Percentiles rank a stretch among this genome's conserved stretches.
Conservation (phyloP, 2,113 vertebrate genomes). For the Pteronura brasiliensis region DNA sequence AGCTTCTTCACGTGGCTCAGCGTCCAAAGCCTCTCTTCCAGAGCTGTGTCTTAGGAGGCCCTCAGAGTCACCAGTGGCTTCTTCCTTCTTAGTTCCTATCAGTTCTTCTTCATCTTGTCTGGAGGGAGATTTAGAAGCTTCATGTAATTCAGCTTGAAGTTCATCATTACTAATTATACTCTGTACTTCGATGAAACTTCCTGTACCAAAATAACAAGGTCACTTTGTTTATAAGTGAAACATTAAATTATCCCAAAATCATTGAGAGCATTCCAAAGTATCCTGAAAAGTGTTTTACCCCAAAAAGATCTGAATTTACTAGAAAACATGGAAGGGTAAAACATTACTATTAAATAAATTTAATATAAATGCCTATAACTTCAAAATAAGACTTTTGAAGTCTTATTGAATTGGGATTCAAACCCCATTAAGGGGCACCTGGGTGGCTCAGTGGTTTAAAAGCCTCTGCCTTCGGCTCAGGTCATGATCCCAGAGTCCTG, state of each 20-base stretch:
- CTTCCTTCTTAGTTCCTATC: neutral
- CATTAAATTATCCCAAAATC: neutral
- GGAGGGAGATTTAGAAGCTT: neutral
- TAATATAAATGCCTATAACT: neutral
- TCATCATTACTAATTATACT: slow-evolving; percentile 56
- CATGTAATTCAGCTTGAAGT: neutral
- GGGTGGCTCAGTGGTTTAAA: too few species aligned
- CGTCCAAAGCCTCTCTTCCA: slow-evolving; percentile 23
- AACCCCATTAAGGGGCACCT: too few species aligned
- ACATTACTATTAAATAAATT: neutral
- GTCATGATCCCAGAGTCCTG: too few species aligned
- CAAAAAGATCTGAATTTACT: neutral
- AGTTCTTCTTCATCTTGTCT: neutral
- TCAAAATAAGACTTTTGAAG: slow-evolving; percentile 16
- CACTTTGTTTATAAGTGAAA: neutral
- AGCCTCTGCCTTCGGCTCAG: too few species aligned
- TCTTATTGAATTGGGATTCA: too few species aligned
- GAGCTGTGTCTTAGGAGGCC: neutral
- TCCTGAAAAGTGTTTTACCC: neutral
- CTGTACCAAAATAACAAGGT: slow-evolving; percentile 67
- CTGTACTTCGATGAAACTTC: slow-evolving; percentile 86
- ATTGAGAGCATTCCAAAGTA: neutral
- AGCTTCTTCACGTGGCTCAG: slow-evolving; percentile 28
- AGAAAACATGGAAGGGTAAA: neutral
- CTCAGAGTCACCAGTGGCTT: neutral